phyloP scores from a whole-genome alignment of 2,797 vertebrate species.

The Sebastes nivosus region DNA sequence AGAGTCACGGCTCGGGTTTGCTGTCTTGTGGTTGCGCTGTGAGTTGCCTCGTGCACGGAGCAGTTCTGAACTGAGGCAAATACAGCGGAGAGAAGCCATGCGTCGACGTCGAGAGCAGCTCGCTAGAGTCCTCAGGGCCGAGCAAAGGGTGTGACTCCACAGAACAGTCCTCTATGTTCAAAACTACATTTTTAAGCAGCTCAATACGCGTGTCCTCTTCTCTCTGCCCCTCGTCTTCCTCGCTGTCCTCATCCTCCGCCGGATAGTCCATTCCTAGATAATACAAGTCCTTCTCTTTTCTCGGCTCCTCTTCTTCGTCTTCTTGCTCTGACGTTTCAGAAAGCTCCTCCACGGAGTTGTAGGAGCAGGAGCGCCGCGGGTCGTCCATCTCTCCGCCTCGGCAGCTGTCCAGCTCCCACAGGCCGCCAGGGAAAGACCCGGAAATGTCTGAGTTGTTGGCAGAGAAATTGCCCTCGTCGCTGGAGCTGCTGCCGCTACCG shows the following conservation, averaged over 20 bases:
- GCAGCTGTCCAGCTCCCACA: conserved; percentile 83
- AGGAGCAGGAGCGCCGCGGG: conserved; percentile 74
- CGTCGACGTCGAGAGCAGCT: conserved; percentile 20
- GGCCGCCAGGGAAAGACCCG: conserved; percentile 72
- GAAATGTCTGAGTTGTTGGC: conserved; percentile 83
- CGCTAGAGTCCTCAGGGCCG: conserved; percentile 11
- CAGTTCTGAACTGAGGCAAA: conserved; percentile 89
- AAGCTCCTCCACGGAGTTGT: conserved; percentile 87
- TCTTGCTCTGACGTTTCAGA: conserved; percentile 84
- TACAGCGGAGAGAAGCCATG: conserved; percentile 79
- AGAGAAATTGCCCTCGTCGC: conserved; percentile 81
- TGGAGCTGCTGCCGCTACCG: conserved; percentile 70
- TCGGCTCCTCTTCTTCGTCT: conserved; percentile 60
- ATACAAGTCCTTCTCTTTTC: conserved; percentile 72
- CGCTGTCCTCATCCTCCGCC: conserved; percentile 71
- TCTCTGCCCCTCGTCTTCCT: conserved; percentile 55
- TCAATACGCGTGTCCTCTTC: conserved; percentile 33
- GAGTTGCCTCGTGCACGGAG: conserved; percentile 60
- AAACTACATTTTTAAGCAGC: conserved; percentile 64
- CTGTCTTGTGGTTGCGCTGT: conserved; percentile 64
- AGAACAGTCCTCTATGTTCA: conserved; percentile 46
- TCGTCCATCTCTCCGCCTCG: conserved; percentile 62
- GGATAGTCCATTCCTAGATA: conserved; percentile 82
- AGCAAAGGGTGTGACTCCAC: conserved; percentile 70
- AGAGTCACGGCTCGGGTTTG: conserved; percentile 28